Evolutionary conservation across 2,888 invertebrate species (phyloP).

Genomic region (Epinotia demarniana): DNA sequence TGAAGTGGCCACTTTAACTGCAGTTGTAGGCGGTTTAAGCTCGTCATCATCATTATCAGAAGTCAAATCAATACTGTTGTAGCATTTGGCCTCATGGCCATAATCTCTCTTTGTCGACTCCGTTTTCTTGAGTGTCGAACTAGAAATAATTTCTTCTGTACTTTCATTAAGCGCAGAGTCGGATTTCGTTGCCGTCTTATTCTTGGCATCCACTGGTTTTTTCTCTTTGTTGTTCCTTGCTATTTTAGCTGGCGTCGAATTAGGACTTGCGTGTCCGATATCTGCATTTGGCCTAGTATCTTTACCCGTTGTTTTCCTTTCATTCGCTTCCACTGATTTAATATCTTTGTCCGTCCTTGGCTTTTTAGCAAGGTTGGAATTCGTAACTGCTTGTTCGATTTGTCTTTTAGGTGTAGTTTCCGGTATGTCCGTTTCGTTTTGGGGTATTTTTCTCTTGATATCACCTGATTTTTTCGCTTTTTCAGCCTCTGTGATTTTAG

Average conservation of each 20-base stretch:
- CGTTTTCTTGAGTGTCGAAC: background rate
- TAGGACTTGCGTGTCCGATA: background rate
- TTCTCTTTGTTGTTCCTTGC: background rate
- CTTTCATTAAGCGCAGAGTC: background rate
- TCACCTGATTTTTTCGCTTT: background rate
- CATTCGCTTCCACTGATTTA: background rate
- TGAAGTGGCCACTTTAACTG: background rate
- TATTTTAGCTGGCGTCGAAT: background rate
- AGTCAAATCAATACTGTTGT: constrained; percentile 7
- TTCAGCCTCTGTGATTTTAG: background rate
- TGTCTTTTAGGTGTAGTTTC: background rate
- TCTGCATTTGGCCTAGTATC: background rate
- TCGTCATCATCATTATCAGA: background rate
- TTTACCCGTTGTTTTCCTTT: background rate
- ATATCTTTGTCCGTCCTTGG: background rate
- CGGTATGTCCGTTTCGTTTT: background rate
- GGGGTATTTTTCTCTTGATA: background rate
- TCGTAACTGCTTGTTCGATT: background rate
- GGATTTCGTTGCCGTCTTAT: background rate
- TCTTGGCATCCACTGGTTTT: background rate
- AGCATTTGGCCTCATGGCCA: background rate
- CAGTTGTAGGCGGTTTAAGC: background rate
- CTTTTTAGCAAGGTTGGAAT: background rate
- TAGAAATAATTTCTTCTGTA: background rate
- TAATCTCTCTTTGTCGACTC: background rate